Percentiles rank a stretch among this genome's conserved stretches.
These are phyloP conservation scores for Tetramorium bicarinatum DNA, from an alignment of 2,888 invertebrate genomes.

Conservation along the genomic window DNA sequence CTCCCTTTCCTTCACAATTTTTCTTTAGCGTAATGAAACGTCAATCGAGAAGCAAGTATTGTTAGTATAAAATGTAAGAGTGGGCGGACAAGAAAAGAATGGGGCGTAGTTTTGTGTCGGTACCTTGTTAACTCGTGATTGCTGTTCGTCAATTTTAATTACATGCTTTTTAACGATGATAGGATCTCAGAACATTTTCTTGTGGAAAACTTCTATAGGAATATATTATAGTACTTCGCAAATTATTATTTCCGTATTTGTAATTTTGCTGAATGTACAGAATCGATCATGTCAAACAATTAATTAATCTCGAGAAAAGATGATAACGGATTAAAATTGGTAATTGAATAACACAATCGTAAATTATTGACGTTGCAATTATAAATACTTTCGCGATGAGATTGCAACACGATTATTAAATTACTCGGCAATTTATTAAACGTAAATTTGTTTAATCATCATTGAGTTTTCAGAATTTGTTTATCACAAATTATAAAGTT, in stretches of 20 bases:
- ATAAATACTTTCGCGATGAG: conserved; percentile 19
- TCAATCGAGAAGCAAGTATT: conserved; percentile 41
- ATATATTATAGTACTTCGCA: neutral
- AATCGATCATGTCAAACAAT: conserved; percentile 17
- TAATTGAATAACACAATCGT: conserved; percentile 22
- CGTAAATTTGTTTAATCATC: conserved; percentile 44
- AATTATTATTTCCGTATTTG: conserved; percentile 5
- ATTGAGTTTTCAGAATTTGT: conserved; percentile 40
- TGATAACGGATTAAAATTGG: conserved; percentile 27
- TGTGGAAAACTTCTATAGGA: conserved; percentile 25
- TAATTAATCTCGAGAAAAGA: conserved; percentile 31
- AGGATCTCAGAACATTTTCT: conserved; percentile 36
- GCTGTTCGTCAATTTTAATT: conserved; percentile 55
- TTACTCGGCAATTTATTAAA: conserved; percentile 45
- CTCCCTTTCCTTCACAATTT: neutral
- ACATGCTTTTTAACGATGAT: conserved; percentile 41
- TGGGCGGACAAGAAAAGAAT: conserved; percentile 14
- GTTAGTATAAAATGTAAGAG: conserved; percentile 31
- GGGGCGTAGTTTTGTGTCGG: conserved; percentile 16
- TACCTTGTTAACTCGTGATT: conserved; percentile 54
- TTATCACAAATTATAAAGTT: conserved; percentile 48
- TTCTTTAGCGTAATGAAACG: conserved; percentile 47
- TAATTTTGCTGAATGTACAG: conserved; percentile 17
- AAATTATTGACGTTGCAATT: conserved; percentile 43
- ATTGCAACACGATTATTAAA: conserved; percentile 14